Evolutionary conservation across 1,140 invertebrate genomes (phyloP).

Genomic region (Pogonomyrmex barbatus): DNA sequence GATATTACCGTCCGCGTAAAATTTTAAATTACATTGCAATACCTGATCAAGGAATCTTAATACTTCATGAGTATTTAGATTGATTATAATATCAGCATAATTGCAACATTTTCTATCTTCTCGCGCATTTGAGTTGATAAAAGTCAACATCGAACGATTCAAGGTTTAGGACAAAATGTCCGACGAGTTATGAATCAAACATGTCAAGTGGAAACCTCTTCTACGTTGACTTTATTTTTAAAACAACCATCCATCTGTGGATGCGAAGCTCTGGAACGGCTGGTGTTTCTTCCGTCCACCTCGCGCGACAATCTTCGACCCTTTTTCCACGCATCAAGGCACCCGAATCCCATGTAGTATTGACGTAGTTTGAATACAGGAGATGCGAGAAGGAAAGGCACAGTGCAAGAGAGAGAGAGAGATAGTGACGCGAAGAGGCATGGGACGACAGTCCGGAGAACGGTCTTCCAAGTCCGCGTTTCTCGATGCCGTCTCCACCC

Average conservation of each 20-base stretch:
- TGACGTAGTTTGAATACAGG: constrained; percentile 80
- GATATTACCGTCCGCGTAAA: not conserved
- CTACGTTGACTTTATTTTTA: constrained; percentile 11
- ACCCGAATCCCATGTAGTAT: constrained; percentile 73
- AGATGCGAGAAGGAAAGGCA: constrained; percentile 29
- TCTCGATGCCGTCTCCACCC: constrained; percentile 63
- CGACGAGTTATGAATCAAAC: not conserved
- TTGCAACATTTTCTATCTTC: not conserved
- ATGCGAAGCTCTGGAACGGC: not conserved
- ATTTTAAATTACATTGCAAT: not conserved
- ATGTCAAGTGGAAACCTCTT: not conserved
- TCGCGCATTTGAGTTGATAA: not conserved
- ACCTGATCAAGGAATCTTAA: not conserved
- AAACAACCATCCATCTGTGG: not conserved
- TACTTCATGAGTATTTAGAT: not conserved
- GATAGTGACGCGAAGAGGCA: constrained; percentile 33
- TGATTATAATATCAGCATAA: not conserved
- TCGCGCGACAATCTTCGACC: constrained; percentile 41
- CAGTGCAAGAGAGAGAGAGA: constrained; percentile 14
- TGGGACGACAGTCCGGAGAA: constrained; percentile 65
- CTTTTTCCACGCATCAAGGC: constrained; percentile 51
- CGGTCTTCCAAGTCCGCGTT: constrained; percentile 75
- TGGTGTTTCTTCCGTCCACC: constrained; percentile 24
- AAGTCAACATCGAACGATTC: not conserved
- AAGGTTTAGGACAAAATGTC: not conserved